A percentile compares a stretch with the other conserved stretches of the same genome.
phyloP scores from a whole-genome alignment of 2,113 vertebrate genomes.

The Paedocypris sp. region DNA sequence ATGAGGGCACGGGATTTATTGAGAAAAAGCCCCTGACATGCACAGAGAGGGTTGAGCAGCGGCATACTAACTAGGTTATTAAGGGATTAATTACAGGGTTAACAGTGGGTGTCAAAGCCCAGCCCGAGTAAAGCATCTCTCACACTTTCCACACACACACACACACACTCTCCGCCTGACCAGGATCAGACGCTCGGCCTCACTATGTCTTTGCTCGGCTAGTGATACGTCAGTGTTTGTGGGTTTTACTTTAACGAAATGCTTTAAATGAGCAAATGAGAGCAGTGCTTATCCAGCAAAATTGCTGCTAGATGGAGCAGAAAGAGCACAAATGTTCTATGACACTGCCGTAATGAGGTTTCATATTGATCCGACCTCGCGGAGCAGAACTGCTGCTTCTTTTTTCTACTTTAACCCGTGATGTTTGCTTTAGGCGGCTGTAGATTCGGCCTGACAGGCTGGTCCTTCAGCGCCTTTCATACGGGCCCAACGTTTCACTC shows the following conservation, averaged over 20 bases:
- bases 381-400: constrained; percentile 53
- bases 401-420: constrained; percentile 21
- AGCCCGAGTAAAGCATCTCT: constrained; percentile 18
- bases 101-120: constrained; percentile 11
- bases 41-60: background rate
- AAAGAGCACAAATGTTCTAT: constrained; percentile 74
- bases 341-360: constrained; percentile 74
- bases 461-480: constrained; percentile 11
- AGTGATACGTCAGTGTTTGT: constrained; percentile 57
- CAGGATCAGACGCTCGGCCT: background rate
- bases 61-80: background rate
- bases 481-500: constrained; percentile 38
- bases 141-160: background rate
- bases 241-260: constrained; percentile 63
- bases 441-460: constrained; percentile 38
- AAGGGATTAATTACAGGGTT: constrained; percentile 26
- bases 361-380: constrained; percentile 65
- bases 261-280: constrained; percentile 67
- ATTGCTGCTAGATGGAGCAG: constrained; percentile 73
- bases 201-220: no score
- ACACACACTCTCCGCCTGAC: constrained; percentile 3
- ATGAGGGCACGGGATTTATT: background rate
- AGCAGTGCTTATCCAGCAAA: constrained; percentile 71
- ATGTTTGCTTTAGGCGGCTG: constrained; percentile 43
- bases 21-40: constrained; percentile 27